Percentiles rank a stretch among this genome's conserved stretches.
Conservation (phyloP, 2,797 vertebrate species). For the Crax fasciolata region DNA sequence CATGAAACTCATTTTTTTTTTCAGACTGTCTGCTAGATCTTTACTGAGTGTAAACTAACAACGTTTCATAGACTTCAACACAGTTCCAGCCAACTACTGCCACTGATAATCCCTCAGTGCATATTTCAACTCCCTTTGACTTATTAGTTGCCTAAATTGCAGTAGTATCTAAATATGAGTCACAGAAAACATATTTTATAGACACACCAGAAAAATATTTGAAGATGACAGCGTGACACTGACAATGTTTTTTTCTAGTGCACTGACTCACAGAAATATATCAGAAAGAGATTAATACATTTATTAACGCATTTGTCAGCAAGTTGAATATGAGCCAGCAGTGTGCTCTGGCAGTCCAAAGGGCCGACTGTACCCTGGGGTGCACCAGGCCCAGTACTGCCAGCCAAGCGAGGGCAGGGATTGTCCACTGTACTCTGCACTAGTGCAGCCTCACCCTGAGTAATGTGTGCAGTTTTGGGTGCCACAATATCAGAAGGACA, state of each 20-base stretch:
- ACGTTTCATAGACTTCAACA: neutral
- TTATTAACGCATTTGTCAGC: neutral
- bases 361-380: too few species aligned
- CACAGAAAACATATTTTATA: neutral
- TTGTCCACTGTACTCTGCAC: too few species aligned
- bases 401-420: too few species aligned
- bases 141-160: conserved; percentile 52
- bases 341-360: too few species aligned
- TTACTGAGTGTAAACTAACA: neutral
- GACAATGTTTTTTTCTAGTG: neutral
- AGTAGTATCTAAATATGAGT: conserved; percentile 23
- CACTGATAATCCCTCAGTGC: neutral
- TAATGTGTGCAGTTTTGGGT: too few species aligned
- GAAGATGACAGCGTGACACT: neutral
- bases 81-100: neutral
- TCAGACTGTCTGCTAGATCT: neutral
- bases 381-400: too few species aligned
- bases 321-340: neutral
- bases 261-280: neutral
- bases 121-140: conserved; percentile 35
- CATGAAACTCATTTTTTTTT: neutral
- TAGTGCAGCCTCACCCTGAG: too few species aligned
- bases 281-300: neutral
- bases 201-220: neutral
- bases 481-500: too few species aligned